phyloP scores from a whole-genome alignment of 2,113 vertebrate species.

The Archilochus colubris region DNA sequence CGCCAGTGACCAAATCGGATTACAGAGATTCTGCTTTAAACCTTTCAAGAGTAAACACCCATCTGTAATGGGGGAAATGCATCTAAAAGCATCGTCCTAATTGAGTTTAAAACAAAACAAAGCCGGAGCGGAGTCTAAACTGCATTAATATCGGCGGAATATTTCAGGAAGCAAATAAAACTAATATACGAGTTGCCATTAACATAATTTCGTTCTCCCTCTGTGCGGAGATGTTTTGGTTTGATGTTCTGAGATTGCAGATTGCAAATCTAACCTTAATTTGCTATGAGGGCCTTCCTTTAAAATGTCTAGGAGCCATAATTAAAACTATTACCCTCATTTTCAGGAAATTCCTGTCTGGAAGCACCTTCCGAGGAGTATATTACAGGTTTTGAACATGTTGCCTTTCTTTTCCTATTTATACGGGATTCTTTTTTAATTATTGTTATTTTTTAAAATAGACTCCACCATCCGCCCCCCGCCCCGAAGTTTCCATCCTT shows the following conservation, averaged over 20 bases:
- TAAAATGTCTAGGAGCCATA: slow-evolving; percentile 70
- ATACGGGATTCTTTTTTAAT: slow-evolving; percentile 19
- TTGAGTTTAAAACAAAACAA: slow-evolving; percentile 51
- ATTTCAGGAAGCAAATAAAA: slow-evolving; percentile 53
- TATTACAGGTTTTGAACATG: slow-evolving; percentile 53
- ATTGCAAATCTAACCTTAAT: slow-evolving; percentile 59
- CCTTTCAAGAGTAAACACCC: slow-evolving; percentile 20
- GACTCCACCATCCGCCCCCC: background rate
- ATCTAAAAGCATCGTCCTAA: slow-evolving; percentile 37
- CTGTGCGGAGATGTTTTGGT: slow-evolving; percentile 25
- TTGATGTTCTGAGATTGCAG: slow-evolving; percentile 46
- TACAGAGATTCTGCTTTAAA: slow-evolving; percentile 14
- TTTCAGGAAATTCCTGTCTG: slow-evolving; percentile 76
- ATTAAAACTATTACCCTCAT: slow-evolving; percentile 71
- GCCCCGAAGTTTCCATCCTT: background rate
- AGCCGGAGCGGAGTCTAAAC: background rate
- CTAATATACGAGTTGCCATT: slow-evolving; percentile 39
- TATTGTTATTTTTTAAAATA: slow-evolving; percentile 21
- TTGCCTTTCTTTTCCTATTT: slow-evolving; percentile 59
- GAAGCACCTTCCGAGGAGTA: slow-evolving; percentile 72
- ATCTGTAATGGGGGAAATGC: background rate
- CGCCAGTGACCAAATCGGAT: slow-evolving; percentile 9
- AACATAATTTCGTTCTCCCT: slow-evolving; percentile 36
- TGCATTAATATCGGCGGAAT: background rate
- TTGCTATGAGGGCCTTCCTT: slow-evolving; percentile 59